Evolutionary conservation across 2,113 vertebrate genomes (phyloP), one percentile per base, ranked within the genome.

Genomic region (Oryzias woworae): DNA sequence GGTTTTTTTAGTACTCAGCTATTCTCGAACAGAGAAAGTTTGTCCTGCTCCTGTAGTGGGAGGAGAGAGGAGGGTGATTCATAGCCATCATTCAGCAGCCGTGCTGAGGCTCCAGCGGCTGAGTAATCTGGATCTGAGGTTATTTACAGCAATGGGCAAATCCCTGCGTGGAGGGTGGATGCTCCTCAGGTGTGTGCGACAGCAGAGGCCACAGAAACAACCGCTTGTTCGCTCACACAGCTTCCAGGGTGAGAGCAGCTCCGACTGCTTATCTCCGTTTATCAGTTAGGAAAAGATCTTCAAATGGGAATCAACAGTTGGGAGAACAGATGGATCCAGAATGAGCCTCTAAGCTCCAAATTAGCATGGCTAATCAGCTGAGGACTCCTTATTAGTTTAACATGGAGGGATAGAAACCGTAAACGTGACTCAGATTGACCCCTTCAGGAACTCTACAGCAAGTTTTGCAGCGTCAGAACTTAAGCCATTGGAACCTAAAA

Each of bases 111-210:
- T 66, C 18, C 73, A 52, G 67, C 26, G 54, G 60, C 77, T 75
- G 72, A 71, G 56, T 91, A 88, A 90, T 88, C 87, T 87, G 84
- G 83, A 88, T 92, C 82, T 81, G 76, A 44, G 78, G 84, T 77
- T 91, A 89, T 89, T 90, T 88, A 77, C 81, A 82, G 87, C 75
- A 68, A 12, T 20, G 20, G 66, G 44, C 45, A 90, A 89, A 87
- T 90, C 84, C 85, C 68, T 4, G 23, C 36, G 10, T 3, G 36
- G 36, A 36, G 66, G 62, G 73, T 53, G 2, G 24, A 36, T 54
- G 51, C 72, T 45, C 17, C 51, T 60, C 61, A 57, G 67, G 57
- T 67, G 42, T 58, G n/a, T n/a, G 62, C 65, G 49, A 62, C 52
- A 4, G 48, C 31, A 46, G 64, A 58, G 4, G 51, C 57, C 31